A percentile compares a stretch with the other conserved stretches of the same genome.
Evolutionary conservation across 2,888 invertebrate species (phyloP).

Genomic region (Leptinotarsa rubiginosa): DNA sequence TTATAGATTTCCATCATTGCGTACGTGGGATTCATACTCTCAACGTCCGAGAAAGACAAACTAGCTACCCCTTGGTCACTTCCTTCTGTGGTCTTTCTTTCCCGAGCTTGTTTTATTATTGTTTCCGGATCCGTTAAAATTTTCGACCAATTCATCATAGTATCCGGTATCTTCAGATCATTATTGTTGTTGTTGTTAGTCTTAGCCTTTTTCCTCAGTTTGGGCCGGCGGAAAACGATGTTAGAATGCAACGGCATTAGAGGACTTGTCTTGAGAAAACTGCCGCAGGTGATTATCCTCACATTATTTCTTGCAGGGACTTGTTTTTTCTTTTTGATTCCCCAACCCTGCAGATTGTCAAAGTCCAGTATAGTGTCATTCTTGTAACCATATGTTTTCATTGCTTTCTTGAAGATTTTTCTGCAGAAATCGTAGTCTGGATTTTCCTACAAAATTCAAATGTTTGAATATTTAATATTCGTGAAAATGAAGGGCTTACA

Average conservation of each 20-base stretch:
- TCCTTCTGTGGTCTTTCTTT: constrained; percentile 66
- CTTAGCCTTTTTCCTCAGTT: constrained; percentile 66
- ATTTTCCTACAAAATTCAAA: constrained; percentile 72
- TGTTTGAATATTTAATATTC: no score
- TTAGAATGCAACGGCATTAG: constrained; percentile 67
- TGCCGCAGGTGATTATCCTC: constrained; percentile 25
- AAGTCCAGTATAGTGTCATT: constrained; percentile 65
- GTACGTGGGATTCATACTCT: constrained; percentile 74
- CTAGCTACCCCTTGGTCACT: constrained; percentile 63
- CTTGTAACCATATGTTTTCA: constrained; percentile 70
- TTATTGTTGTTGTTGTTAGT: constrained; percentile 63
- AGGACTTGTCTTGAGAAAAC: constrained; percentile 43
- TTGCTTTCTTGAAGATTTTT: constrained; percentile 75
- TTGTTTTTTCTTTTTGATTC: constrained; percentile 61
- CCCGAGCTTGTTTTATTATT: constrained; percentile 69
- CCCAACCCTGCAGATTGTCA: constrained; percentile 63
- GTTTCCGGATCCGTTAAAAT: constrained; percentile 75
- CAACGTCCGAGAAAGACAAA: constrained; percentile 65
- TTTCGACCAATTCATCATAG: constrained; percentile 76
- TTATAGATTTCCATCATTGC: constrained; percentile 79
- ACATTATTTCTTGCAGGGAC: constrained; percentile 32
- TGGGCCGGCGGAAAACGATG: constrained; percentile 71
- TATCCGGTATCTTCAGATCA: constrained; percentile 54
- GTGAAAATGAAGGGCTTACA: no score
- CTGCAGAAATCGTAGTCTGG: constrained; percentile 83